Percentiles rank a stretch among this genome's conserved stretches.
Evolutionary conservation across 2,888 invertebrate genomes (phyloP).

Genomic region (Melikaiella ostensackeni): DNA sequence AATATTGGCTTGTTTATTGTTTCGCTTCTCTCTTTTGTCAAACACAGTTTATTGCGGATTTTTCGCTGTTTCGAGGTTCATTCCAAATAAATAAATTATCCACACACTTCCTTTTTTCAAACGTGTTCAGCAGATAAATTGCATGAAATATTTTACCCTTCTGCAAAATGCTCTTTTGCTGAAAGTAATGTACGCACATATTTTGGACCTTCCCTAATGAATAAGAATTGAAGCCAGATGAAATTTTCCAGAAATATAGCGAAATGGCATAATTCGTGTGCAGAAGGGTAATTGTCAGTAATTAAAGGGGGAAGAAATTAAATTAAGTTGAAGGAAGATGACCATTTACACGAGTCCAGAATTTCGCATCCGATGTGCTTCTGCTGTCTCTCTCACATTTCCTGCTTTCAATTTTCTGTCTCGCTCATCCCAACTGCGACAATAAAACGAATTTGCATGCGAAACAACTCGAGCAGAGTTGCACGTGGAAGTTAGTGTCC

Average conservation of each 20-base stretch:
- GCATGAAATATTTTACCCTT: constrained; percentile 1
- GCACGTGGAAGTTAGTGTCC: constrained; percentile 55
- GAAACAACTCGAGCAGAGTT: constrained; percentile 64
- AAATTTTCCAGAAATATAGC: constrained; percentile 44
- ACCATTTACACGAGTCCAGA: constrained; percentile 71
- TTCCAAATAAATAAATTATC: constrained; percentile 6
- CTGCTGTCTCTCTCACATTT: constrained; percentile 53
- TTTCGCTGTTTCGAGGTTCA: constrained; percentile 11
- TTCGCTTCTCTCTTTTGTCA: constrained; percentile 28
- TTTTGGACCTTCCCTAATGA: constrained; percentile 6
- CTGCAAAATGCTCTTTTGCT: not conserved
- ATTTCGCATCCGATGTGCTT: constrained; percentile 49
- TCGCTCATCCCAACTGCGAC: constrained; percentile 59
- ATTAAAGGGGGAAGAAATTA: constrained; percentile 72
- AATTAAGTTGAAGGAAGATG: constrained; percentile 73
- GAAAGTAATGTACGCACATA: not conserved
- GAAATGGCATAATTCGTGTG: constrained; percentile 74
- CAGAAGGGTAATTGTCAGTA: constrained; percentile 74
- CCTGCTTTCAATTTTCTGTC: constrained; percentile 60
- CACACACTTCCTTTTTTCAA: not conserved
- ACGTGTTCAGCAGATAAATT: not conserved
- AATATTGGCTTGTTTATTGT: constrained; percentile 61
- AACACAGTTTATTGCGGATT: constrained; percentile 5
- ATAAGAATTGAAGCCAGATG: constrained; percentile 31
- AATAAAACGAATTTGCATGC: constrained; percentile 76